phyloP scores from a whole-genome alignment of 1,140 invertebrate genomes.

The Ostrea edulis region DNA sequence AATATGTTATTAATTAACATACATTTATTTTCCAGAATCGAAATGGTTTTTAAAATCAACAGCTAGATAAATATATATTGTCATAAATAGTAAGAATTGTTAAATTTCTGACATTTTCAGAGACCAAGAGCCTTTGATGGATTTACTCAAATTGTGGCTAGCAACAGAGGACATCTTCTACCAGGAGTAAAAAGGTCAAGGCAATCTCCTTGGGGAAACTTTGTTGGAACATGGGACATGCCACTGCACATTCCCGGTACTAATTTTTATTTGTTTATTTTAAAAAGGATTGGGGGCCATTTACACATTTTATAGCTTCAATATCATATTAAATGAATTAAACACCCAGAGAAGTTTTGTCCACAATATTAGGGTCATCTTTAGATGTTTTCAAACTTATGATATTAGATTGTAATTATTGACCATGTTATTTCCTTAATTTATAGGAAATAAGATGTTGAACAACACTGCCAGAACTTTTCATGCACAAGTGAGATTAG shows the following conservation, averaged over 20 bases:
- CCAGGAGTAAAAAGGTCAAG: slow-evolving; percentile 71
- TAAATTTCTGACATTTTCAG: slow-evolving; percentile 52
- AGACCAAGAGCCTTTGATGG: slow-evolving; percentile 69
- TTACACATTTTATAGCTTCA: no score
- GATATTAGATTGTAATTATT: not conserved
- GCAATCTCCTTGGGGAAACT: slow-evolving; percentile 77
- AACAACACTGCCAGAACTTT: slow-evolving; percentile 69
- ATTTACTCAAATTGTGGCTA: slow-evolving; percentile 74
- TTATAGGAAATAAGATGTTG: slow-evolving; percentile 70
- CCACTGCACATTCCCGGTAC: slow-evolving; percentile 77
- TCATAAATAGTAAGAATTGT: not conserved
- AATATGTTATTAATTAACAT: not conserved
- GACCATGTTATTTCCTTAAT: not conserved
- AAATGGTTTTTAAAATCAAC: no score
- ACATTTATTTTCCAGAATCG: no score
- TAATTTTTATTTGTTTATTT: not conserved
- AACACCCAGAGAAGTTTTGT: not conserved
- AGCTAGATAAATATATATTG: not conserved
- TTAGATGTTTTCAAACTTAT: not conserved
- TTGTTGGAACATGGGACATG: slow-evolving; percentile 79
- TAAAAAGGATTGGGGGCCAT: no score
- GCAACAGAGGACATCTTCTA: slow-evolving; percentile 75
- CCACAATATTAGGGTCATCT: not conserved
- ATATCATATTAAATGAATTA: no score
- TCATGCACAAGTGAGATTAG: slow-evolving; percentile 62